These are phyloP conservation scores for Falco columbarius DNA, from an alignment of 2,797 vertebrate species.

Conservation along the genomic window DNA sequence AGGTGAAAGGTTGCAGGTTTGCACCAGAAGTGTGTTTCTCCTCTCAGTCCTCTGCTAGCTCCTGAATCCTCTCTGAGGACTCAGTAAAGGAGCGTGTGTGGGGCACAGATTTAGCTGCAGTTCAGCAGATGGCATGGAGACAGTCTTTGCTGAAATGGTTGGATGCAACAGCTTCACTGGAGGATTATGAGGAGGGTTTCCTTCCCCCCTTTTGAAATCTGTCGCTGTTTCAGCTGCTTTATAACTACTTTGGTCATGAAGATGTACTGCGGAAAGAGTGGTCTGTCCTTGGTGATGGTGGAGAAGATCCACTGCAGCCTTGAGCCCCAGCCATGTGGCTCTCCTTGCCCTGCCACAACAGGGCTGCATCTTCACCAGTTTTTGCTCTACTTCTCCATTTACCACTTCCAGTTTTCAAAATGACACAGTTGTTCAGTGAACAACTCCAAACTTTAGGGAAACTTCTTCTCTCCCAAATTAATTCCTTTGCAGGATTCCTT, in stretches of 20 bases:
- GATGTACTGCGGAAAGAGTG: neutral
- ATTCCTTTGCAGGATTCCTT: neutral
- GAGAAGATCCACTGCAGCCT: neutral
- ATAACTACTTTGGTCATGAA: neutral
- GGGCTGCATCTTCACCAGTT: accelerated
- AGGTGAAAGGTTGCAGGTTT: neutral
- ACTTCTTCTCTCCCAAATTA: neutral
- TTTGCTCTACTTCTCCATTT: neutral
- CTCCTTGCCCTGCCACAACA: neutral
- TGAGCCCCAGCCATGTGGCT: neutral
- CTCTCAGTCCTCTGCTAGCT: neutral
- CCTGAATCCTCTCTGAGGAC: neutral
- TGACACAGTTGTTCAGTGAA: neutral
- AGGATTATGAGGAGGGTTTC: neutral
- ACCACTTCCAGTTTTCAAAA: neutral
- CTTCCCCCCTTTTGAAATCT: neutral
- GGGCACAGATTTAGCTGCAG: neutral
- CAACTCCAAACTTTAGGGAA: neutral
- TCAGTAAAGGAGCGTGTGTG: neutral
- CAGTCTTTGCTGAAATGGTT: neutral
- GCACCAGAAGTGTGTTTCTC: neutral
- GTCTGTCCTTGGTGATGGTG: neutral
- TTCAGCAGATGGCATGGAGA: neutral
- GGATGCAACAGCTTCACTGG: neutral
- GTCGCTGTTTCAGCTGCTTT: neutral